Conservation (phyloP, 37 sponge, comb jelly and placozoan species). For the Diacarnus erythraeanus region DNA sequence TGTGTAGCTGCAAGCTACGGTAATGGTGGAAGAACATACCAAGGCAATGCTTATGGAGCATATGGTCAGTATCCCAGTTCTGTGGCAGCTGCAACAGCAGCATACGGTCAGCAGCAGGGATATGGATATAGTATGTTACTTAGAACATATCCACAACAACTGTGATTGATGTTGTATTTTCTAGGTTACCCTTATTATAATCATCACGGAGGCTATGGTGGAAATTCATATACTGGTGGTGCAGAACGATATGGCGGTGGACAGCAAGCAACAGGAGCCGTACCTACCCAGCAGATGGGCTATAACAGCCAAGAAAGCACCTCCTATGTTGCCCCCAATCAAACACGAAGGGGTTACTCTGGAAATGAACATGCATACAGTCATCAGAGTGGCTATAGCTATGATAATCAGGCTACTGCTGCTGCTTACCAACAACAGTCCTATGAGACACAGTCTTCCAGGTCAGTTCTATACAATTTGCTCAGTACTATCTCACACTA, state of each 20-base stretch:
- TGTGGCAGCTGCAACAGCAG: no score
- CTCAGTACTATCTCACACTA: no score
- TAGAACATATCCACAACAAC: no score
- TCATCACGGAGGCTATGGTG: constrained; percentile 1
- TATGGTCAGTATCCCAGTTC: no score
- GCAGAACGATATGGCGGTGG: background rate
- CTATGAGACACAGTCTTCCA: background rate
- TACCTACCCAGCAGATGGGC: background rate
- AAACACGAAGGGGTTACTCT: background rate
- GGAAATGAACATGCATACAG: background rate
- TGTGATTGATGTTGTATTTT: no score
- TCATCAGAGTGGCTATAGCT: background rate
- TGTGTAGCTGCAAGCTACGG: no score
- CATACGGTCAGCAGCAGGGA: no score
- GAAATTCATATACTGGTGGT: background rate
- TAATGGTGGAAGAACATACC: no score
- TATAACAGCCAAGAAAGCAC: background rate
- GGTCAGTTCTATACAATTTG: background rate
- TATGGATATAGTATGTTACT: no score
- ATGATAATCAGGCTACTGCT: background rate
- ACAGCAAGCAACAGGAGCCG: background rate
- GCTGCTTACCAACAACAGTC: background rate
- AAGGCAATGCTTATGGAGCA: no score
- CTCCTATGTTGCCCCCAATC: no score
- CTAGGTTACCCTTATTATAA: no score